These are phyloP conservation scores for Hycleus phaleratus DNA, from an alignment of 1,140 invertebrate genomes.

Conservation along the genomic window DNA sequence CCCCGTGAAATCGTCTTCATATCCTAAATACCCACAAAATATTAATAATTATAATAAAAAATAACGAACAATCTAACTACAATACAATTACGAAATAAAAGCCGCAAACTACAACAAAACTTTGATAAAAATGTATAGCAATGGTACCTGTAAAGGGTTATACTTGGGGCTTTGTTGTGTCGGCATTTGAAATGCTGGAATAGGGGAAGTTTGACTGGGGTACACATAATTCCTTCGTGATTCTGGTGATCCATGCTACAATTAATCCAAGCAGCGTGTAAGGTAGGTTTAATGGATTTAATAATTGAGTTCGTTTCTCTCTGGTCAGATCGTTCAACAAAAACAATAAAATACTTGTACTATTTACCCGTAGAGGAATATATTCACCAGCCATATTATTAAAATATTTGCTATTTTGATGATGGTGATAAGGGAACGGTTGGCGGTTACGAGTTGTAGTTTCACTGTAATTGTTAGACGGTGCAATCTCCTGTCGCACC, in stretches of 20 bases:
- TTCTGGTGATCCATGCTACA: conserved; percentile 41
- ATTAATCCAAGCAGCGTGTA: conserved; percentile 29
- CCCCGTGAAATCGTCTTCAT: conserved; percentile 31
- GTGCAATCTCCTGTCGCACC: too few species aligned
- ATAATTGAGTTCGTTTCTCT: conserved; percentile 5
- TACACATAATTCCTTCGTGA: conserved; percentile 40
- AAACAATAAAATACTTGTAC: background rate
- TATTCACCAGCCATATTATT: conserved; percentile 24
- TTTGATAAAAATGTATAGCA: background rate
- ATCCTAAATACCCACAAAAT: conserved; percentile 22
- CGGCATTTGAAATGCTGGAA: conserved; percentile 40
- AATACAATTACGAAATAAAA: background rate
- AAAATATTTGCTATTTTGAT: conserved; percentile 23
- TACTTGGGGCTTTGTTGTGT: conserved; percentile 31
- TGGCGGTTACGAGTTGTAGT: too few species aligned
- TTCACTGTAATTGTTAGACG: too few species aligned
- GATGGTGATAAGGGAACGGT: too few species aligned
- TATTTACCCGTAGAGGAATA: conserved; percentile 32
- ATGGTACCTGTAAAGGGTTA: conserved; percentile 34
- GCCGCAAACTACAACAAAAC: background rate
- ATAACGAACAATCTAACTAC: conserved; percentile 25
- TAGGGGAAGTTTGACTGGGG: conserved; percentile 38
- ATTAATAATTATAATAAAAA: too few species aligned
- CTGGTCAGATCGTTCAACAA: too few species aligned
- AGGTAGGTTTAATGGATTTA: conserved; percentile 13